Evolutionary conservation across 1,140 invertebrate genomes (phyloP).

Genomic region (Drosophila insularis): DNA sequence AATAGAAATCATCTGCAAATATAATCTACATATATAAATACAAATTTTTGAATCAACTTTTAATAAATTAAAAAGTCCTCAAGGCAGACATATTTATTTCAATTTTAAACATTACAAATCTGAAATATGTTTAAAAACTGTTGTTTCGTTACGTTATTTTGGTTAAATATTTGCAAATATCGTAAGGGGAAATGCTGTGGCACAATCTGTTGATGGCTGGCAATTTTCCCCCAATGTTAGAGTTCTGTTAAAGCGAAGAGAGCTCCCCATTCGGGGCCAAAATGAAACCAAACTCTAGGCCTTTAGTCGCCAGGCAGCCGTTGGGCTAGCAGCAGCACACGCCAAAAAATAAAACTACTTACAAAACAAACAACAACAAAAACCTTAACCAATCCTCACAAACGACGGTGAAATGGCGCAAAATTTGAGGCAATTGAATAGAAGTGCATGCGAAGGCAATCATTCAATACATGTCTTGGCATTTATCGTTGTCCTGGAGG

Average conservation of each 20-base stretch:
- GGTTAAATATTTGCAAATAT: slow-evolving; percentile 38
- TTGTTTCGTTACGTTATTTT: slow-evolving; percentile 36
- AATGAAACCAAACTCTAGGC: slow-evolving; percentile 6
- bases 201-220: slow-evolving; percentile 2
- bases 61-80: no score
- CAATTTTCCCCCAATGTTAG: slow-evolving; percentile 29
- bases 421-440: slow-evolving; percentile 2
- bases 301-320: slow-evolving; percentile 57
- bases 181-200: slow-evolving; percentile 63
- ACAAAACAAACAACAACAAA: background rate
- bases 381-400: background rate
- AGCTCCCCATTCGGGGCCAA: slow-evolving; percentile 7
- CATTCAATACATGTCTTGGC: background rate
- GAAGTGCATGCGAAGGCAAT: slow-evolving; percentile 25
- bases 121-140: background rate
- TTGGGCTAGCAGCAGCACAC: slow-evolving; percentile 46
- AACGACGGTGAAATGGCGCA: background rate
- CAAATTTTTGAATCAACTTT: no score
- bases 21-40: no score
- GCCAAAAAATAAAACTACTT: slow-evolving; percentile 8
- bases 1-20: no score
- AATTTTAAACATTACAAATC: no score
- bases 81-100: no score
- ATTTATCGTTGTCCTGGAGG: background rate
- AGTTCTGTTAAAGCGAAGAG: slow-evolving; percentile 29